Percentiles rank a stretch among this genome's conserved stretches.
phyloP scores from a whole-genome alignment of 2,113 vertebrate genomes.

The Phyllostomus discolor region DNA sequence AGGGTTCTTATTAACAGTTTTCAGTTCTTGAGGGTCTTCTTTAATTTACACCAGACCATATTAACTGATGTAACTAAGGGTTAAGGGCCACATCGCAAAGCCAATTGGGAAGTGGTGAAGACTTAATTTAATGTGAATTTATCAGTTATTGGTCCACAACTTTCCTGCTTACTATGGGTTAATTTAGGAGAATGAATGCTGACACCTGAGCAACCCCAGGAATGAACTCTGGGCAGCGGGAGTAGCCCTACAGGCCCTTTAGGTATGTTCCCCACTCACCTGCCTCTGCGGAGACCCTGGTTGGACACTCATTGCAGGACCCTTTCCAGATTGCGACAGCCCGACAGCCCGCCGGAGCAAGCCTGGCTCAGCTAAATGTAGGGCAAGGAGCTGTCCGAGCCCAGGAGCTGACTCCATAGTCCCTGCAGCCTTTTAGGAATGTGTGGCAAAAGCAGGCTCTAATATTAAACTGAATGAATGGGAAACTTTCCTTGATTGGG shows the following conservation, averaged over 20 bases:
- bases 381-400: neutral
- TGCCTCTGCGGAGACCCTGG: neutral
- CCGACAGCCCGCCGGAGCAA: no score
- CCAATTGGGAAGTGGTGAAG: neutral
- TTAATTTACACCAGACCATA: neutral
- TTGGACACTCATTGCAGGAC: neutral
- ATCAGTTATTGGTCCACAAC: neutral
- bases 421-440: neutral
- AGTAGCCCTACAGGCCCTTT: neutral
- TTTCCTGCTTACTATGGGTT: neutral
- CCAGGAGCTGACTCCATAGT: neutral
- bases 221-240: neutral
- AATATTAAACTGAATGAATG: neutral
- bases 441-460: neutral
- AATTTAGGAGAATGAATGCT: neutral
- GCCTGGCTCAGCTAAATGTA: neutral
- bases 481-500: neutral
- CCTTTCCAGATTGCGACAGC: neutral
- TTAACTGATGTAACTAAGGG: neutral
- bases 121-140: neutral
- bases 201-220: neutral
- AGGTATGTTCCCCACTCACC: neutral
- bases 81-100: neutral
- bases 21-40: neutral
- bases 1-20: neutral